These are phyloP conservation scores for Apodemia hepburni DNA, from an alignment of 2,888 invertebrate genomes.

Conservation along the genomic window DNA sequence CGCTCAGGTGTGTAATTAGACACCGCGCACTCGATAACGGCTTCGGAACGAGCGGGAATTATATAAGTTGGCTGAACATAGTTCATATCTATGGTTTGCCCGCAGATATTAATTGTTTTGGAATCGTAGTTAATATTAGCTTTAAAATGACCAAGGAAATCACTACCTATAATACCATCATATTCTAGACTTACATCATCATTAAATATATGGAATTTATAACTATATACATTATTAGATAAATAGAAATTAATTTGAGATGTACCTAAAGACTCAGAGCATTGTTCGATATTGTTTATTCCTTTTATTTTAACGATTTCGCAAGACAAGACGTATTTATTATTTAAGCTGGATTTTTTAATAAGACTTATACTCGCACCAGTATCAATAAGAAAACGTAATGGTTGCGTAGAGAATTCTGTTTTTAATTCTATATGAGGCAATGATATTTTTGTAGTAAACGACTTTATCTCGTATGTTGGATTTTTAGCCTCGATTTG, in stretches of 20 bases:
- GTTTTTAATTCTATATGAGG: conserved; percentile 14
- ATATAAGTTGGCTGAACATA: conserved; percentile 16
- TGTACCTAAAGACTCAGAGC: conserved; percentile 18
- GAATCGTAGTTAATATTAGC: conserved; percentile 22
- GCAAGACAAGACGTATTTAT: not conserved
- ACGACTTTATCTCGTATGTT: too few species aligned
- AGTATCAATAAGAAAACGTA: conserved; percentile 25
- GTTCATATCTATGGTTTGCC: not conserved
- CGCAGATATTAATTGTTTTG: not conserved
- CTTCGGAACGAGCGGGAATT: conserved; percentile 16
- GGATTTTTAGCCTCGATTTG: too few species aligned
- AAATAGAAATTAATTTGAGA: conserved; percentile 16
- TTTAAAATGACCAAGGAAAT: conserved; percentile 18
- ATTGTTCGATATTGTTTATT: conserved; percentile 17
- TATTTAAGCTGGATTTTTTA: conserved; percentile 18
- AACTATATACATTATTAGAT: conserved; percentile 1
- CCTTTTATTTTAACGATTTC: conserved; percentile 22
- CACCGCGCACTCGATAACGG: not conserved
- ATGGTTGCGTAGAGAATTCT: not conserved
- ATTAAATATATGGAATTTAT: conserved; percentile 23
- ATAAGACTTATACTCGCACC: conserved; percentile 22
- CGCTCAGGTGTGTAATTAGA: not conserved
- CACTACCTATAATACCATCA: conserved; percentile 24
- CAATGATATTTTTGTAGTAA: not conserved
- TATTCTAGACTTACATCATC: conserved; percentile 21